Percentiles rank a stretch among this genome's conserved stretches.
Conservation (phyloP, 92 coral and sea anemone genomes). For the Blastomussa wellsi region DNA sequence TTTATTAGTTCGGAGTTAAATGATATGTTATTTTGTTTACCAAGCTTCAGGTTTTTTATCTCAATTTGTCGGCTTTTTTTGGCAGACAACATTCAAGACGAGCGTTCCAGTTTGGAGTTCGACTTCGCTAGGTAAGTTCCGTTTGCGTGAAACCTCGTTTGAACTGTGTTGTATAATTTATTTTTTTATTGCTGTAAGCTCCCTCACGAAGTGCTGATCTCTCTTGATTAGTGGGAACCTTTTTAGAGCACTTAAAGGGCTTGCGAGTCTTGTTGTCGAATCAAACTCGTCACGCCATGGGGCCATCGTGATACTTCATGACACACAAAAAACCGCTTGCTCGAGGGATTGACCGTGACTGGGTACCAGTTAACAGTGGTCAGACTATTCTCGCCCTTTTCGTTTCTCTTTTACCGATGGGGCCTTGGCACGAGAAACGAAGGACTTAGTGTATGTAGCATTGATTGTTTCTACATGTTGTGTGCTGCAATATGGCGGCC, state of each 20-base stretch:
- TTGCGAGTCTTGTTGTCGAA: not conserved
- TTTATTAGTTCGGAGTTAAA: not conserved
- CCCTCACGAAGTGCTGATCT: not conserved
- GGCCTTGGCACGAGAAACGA: no score
- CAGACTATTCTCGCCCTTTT: no score
- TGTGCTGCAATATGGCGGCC: no score
- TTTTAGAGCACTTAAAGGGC: not conserved
- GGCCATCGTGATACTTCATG: not conserved
- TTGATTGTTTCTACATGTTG: no score
- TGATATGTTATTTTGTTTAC: not conserved
- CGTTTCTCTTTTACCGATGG: no score
- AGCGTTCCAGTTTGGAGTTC: conserved; percentile 49
- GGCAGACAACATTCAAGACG: conserved; percentile 58
- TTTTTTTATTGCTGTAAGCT: no score
- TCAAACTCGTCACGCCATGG: not conserved
- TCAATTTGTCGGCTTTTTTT: not conserved
- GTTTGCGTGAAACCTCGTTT: not conserved
- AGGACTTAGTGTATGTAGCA: no score
- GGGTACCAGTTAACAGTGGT: not conserved
- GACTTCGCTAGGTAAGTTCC: conserved; percentile 80
- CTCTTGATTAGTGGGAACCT: not conserved
- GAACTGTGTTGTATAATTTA: no score
- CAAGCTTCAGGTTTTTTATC: not conserved
- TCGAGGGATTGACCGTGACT: not conserved
- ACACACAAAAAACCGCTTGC: not conserved